phyloP scores from a whole-genome alignment of 2,888 invertebrate species.

The Aleiodes leptofemur region DNA sequence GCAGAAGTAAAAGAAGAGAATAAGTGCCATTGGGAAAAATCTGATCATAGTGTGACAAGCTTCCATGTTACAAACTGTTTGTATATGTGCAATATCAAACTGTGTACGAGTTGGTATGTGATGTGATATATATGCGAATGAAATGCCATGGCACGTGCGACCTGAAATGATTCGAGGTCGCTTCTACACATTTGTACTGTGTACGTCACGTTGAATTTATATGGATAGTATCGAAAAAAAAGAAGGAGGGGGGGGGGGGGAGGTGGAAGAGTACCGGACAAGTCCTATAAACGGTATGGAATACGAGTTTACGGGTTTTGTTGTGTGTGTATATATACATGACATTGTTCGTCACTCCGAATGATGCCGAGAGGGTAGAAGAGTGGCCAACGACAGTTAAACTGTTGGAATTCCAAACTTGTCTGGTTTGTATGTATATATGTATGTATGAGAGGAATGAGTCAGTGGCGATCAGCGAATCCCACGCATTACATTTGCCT shows the following conservation, averaged over 20 bases:
- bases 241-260: too few species aligned
- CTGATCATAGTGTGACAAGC: slow-evolving; percentile 5
- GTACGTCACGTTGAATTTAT: slow-evolving; percentile 34
- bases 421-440: neutral
- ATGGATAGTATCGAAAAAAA: slow-evolving; percentile 23
- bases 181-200: neutral
- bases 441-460: neutral
- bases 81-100: neutral
- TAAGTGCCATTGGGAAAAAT: slow-evolving; percentile 27
- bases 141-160: slow-evolving; percentile 35
- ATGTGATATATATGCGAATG: slow-evolving; percentile 1
- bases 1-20: slow-evolving; percentile 25
- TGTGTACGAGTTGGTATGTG: neutral
- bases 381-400: neutral
- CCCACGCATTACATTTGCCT: slow-evolving; percentile 1
- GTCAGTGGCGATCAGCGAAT: slow-evolving; percentile 18
- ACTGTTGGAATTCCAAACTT: slow-evolving; percentile 17
- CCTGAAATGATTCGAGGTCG: slow-evolving; percentile 34
- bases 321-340: too few species aligned
- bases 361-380: neutral
- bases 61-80: neutral
- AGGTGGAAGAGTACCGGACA: slow-evolving; percentile 8
- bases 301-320: too few species aligned
- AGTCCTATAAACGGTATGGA: slow-evolving; percentile 25
- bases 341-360: slow-evolving; percentile 6